These are phyloP conservation scores for Forbesichthys papilliferus DNA, from an alignment of 2,113 vertebrate genomes.

Conservation along the genomic window DNA sequence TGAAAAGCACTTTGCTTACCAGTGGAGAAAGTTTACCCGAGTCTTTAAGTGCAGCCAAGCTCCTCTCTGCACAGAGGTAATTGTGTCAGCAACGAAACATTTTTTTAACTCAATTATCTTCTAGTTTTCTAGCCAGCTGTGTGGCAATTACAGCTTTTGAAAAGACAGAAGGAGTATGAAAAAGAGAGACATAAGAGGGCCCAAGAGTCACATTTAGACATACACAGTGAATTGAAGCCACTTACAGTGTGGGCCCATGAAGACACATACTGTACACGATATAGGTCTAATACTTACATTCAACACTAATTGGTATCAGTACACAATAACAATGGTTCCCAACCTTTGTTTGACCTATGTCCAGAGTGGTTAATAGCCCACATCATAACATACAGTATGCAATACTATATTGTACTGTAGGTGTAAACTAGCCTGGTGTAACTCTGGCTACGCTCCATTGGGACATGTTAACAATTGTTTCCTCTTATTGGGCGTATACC, in stretches of 20 bases:
- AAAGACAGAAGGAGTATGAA: conserved; percentile 20
- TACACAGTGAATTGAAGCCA: conserved; percentile 21
- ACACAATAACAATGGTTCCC: neutral
- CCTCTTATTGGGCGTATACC: too few relatives aligned
- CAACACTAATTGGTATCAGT: conserved; percentile 6
- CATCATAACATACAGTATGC: too few relatives aligned
- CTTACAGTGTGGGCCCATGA: conserved; percentile 5
- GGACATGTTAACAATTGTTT: too few relatives aligned
- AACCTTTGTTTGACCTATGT: conserved; percentile 2
- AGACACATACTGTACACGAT: neutral
- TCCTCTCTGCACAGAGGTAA: conserved; percentile 31
- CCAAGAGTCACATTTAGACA: conserved; percentile 40
- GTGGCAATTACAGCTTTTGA: conserved; percentile 29
- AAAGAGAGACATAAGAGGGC: conserved; percentile 16
- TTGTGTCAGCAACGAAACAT: conserved; percentile 35
- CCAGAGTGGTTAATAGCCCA: neutral
- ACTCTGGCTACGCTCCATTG: too few relatives aligned
- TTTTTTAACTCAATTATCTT: conserved; percentile 32
- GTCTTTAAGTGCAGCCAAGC: conserved; percentile 20
- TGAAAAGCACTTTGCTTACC: conserved; percentile 29
- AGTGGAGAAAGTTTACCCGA: neutral
- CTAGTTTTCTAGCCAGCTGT: conserved; percentile 36
- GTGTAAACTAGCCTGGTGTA: too few relatives aligned
- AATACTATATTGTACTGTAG: too few relatives aligned
- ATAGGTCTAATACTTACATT: neutral